phyloP scores from a whole-genome alignment of 2,797 vertebrate species.

The Periparus ater region DNA sequence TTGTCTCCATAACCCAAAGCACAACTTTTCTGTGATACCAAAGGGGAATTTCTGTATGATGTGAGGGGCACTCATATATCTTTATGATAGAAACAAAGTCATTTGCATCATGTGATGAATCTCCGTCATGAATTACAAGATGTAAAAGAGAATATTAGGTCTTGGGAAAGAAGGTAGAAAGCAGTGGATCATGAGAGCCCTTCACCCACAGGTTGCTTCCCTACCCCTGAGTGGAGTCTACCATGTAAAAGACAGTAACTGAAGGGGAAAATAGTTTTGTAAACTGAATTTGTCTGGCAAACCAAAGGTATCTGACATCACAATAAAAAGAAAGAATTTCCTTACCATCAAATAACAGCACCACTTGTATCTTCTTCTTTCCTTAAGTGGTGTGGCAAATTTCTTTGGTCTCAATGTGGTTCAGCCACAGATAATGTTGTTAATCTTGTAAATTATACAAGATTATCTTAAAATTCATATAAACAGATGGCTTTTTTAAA shows the following conservation, averaged over 20 bases:
- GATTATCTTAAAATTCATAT: not conserved
- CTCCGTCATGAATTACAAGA: not conserved
- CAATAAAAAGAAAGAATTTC: not conserved
- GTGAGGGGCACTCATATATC: rapidly evolving
- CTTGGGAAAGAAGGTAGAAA: not conserved
- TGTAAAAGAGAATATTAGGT: not conserved
- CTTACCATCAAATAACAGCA: not conserved
- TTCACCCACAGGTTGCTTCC: not conserved
- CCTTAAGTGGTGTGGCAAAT: not conserved
- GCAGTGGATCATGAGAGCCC: not conserved
- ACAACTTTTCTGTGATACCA: not conserved
- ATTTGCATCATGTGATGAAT: not conserved
- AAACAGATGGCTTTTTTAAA: not conserved
- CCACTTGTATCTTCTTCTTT: not conserved
- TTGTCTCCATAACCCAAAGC: not conserved
- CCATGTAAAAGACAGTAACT: not conserved
- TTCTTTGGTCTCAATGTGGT: not conserved
- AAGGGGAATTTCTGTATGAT: not conserved
- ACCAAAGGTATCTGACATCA: not conserved
- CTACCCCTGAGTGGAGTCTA: not conserved
- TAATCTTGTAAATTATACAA: not conserved
- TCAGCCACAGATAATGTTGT: not conserved
- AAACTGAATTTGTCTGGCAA: not conserved
- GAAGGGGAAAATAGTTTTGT: not conserved
- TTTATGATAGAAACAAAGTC: not conserved